These are phyloP conservation scores for Bufotes viridis DNA, from an alignment of 2,797 vertebrate species.

Conservation along the genomic window DNA sequence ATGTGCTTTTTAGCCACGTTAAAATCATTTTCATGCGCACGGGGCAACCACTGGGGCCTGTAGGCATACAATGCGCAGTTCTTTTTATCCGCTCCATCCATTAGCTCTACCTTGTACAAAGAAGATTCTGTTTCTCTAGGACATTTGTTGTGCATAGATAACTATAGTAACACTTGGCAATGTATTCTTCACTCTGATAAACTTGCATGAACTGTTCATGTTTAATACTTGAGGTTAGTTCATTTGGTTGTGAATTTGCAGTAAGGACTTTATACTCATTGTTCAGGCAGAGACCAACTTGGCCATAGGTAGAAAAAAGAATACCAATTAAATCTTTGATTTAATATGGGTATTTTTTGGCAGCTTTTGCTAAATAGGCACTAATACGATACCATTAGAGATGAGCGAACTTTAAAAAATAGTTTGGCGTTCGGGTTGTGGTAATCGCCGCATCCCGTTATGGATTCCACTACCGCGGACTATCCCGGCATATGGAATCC, in stretches of 20 bases:
- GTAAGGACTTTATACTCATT: neutral
- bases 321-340: too few relatives aligned
- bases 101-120: constrained; percentile 3
- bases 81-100: constrained; percentile 8
- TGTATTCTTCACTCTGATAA: constrained; percentile 13
- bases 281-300: neutral
- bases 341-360: neutral
- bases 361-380: neutral
- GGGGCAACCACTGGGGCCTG: constrained; percentile 8
- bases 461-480: too few relatives aligned
- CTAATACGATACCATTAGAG: too few relatives aligned
- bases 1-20: constrained; percentile 11
- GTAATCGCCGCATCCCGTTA: too few relatives aligned
- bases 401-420: too few relatives aligned
- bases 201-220: neutral
- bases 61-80: neutral
- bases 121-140: constrained; percentile 7
- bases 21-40: constrained; percentile 21
- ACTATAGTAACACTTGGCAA: constrained; percentile 16
- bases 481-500: too few relatives aligned
- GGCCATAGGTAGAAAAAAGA: neutral
- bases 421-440: too few relatives aligned
- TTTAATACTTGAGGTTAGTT: constrained; percentile 7
- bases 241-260: neutral
- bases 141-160: constrained; percentile 18